Evolutionary conservation across 1,140 invertebrate species (phyloP).

Genomic region (Platorchestia sp.): DNA sequence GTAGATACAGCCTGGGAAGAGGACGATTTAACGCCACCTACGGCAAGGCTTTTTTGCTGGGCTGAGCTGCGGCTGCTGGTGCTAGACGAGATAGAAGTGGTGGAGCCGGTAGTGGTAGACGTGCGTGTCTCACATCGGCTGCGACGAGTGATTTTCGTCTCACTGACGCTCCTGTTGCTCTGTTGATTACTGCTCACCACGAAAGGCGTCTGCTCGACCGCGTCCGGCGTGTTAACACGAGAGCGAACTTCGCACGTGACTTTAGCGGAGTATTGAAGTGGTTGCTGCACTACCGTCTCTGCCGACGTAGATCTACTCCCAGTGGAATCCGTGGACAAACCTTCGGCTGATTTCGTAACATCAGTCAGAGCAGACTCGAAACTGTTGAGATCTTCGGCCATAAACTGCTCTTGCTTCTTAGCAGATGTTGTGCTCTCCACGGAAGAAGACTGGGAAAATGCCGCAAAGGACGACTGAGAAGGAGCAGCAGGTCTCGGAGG

Average conservation of each 20-base stretch:
- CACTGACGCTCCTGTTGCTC: constrained; percentile 54
- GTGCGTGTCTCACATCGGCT: constrained; percentile 59
- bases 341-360: constrained; percentile 58
- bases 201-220: constrained; percentile 46
- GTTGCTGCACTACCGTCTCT: constrained; percentile 66
- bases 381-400: constrained; percentile 48
- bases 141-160: constrained; percentile 53
- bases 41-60: constrained; percentile 29
- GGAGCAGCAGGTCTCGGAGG: constrained; percentile 56
- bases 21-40: constrained; percentile 49
- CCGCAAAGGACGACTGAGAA: constrained; percentile 37
- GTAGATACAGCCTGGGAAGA: constrained; percentile 59
- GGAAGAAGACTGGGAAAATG: constrained; percentile 5
- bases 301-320: constrained; percentile 65
- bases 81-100: constrained; percentile 57
- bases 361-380: constrained; percentile 63
- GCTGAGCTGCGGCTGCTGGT: not conserved
- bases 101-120: constrained; percentile 54
- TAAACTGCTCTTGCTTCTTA: constrained; percentile 23
- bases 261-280: constrained; percentile 66
- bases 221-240: constrained; percentile 64
- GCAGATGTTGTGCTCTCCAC: not conserved
- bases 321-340: constrained; percentile 64
- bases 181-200: constrained; percentile 53
- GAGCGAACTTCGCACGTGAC: constrained; percentile 67